Percentiles rank a stretch among this genome's conserved stretches.
Evolutionary conservation across 2,888 invertebrate genomes (phyloP).

Genomic region (Glyphotaelius pellucidus): DNA sequence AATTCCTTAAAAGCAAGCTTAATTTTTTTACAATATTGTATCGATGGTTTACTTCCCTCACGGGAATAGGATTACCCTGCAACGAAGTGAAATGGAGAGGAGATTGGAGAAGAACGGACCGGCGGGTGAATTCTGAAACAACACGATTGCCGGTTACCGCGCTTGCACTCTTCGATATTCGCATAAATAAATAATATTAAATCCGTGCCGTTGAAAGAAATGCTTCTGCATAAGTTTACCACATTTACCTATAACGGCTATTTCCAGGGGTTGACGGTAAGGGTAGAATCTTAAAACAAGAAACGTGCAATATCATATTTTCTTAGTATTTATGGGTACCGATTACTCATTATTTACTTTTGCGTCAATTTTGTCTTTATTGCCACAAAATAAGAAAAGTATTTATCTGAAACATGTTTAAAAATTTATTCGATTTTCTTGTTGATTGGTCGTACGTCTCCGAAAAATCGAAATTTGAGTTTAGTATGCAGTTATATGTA

Average conservation of each 20-base stretch:
- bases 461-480: too few relatives aligned
- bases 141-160: not conserved
- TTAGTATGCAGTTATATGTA: too few relatives aligned
- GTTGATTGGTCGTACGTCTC: too few relatives aligned
- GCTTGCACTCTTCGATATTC: not conserved
- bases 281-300: not conserved
- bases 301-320: too few relatives aligned
- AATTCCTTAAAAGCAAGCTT: not conserved
- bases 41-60: not conserved
- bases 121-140: not conserved
- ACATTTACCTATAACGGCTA: not conserved
- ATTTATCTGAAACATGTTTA: too few relatives aligned
- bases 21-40: not conserved
- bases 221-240: not conserved
- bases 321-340: too few relatives aligned
- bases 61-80: not conserved
- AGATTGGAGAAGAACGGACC: not conserved
- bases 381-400: too few relatives aligned
- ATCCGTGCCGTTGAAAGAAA: not conserved
- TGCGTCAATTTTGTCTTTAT: too few relatives aligned
- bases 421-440: too few relatives aligned
- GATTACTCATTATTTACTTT: too few relatives aligned
- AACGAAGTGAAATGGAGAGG: not conserved
- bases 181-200: slow-evolving; percentile 1
- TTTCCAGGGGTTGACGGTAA: too few relatives aligned